Evolutionary conservation across 1,140 invertebrate species (phyloP), one percentile per base, ranked within the genome.

Genomic region (Chionoecetes opilio): DNA sequence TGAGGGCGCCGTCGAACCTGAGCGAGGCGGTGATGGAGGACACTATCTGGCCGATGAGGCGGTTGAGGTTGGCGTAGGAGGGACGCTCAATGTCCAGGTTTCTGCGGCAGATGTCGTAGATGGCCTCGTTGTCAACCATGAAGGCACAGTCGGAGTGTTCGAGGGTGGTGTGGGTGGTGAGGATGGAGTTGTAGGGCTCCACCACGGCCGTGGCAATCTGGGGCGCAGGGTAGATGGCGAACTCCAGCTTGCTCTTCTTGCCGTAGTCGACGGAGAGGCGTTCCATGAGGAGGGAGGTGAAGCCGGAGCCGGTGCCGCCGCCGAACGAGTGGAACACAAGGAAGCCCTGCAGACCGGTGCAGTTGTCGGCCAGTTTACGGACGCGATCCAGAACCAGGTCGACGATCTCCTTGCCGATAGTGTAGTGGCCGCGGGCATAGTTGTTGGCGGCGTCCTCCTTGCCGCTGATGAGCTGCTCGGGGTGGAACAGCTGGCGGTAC

Each of bases 371-470:
- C 94, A 95, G 46, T 34, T 95, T 95, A 35, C 94, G 91, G 90
- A 95, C 38, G 85, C 94, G 94, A 91, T 95, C 94, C 38, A 95
- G 87, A 82, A 95, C 94, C 82, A 95, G 34, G 91, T 95, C 94
- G 82, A 95, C 94, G 90, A 95, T 92, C 85, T 95, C 94, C 94
- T 95, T 95, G 38, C 94, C 94, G 94, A 95, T 95, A 34, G 94
- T 95, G 90, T 95, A 95, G 94, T 95, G 94, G 87, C 94, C 94
- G 29, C 94, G 38, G 46, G 94, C 94, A 53, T 95, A 95, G 94
- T 95, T 95, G 94, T 95, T 95, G 94, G 94, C 94, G n/a, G 94
- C 94, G 85, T 95, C 94, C 87, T 95, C 94, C 88, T 95, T 95
- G 38, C 94, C 94, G 82, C 94, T 95, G 94, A 95, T 95, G 82